These are phyloP conservation scores for Saccostrea glomerata DNA, from an alignment of 1,140 invertebrate species.

Conservation along the genomic window DNA sequence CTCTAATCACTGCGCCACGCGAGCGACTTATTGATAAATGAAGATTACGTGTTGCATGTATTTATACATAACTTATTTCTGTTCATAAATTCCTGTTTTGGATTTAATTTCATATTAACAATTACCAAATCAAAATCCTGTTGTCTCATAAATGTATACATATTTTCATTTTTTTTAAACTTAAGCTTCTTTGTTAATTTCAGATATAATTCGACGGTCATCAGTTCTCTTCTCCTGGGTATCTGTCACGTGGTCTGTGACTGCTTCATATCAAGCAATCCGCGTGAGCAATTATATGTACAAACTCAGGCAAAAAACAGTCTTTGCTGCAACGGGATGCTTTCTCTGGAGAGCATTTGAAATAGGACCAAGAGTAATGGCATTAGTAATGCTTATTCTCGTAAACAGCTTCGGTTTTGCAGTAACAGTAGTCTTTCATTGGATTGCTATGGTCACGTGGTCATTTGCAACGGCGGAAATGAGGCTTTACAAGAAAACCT, in stretches of 20 bases:
- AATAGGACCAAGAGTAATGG: slow-evolving; percentile 31
- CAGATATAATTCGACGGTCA: background rate
- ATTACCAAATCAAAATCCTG: too few species aligned
- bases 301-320: background rate
- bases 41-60: too few species aligned
- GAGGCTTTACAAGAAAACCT: background rate
- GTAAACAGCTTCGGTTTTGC: background rate
- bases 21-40: too few species aligned
- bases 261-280: slow-evolving; percentile 8
- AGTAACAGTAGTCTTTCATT: slow-evolving; percentile 20
- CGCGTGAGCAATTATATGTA: background rate
- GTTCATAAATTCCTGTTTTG: too few species aligned
- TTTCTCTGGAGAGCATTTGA: slow-evolving; percentile 22
- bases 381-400: slow-evolving; percentile 8
- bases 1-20: too few species aligned
- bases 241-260: slow-evolving; percentile 26
- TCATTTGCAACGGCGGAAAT: slow-evolving; percentile 4
- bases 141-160: too few species aligned
- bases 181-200: background rate
- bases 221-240: slow-evolving; percentile 9
- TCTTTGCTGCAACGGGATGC: background rate
- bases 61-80: too few species aligned
- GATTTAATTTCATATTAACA: too few species aligned
- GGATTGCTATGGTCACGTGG: slow-evolving; percentile 14
- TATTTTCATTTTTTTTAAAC: too few species aligned